Evolutionary conservation across 2,888 invertebrate genomes (phyloP), one percentile per base, ranked within the genome.

Genomic region (Cordilura impudica): DNA sequence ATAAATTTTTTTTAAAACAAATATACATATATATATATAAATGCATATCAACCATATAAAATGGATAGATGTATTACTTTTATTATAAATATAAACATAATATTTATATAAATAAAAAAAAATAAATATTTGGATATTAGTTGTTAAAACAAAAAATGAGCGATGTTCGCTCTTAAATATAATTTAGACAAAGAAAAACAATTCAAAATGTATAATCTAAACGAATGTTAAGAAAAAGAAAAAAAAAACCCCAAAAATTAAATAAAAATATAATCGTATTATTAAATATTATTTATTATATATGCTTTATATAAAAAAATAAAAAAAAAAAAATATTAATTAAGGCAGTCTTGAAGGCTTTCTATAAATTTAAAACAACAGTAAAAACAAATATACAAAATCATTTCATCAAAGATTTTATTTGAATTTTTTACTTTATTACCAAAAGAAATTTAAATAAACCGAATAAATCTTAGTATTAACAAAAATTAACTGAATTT

Each of bases 141-240:
- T 65, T 49, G 8, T 31, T 18, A 31, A 69, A 56, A 58, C 51
- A 43, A 54, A 71, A 70, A 56, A 82, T 87, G 84, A 87, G 87
- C 87, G 87, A 86, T 86, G 86, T 87, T 86, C 87, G 87, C 87
- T 87, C 85, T 84, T 84, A 84, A 85, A 86, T 84, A 49, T 61
- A 65, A 58, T 63, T 67, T 74, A 81, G 51, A 73, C 19, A 6
- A 29, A 67, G 39, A 43, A 82, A 79, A 31, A 60, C 12, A 8
- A 21, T 29, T 47, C 66, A 47, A 43, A 31, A 4, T 65, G n/a
- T 65, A 21, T 70, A 66, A 75, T 43, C 53, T 47, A 60, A 65
- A 65, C 54, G 4, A n/a, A 39, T n/a, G n/a, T 39, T 39, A 4
- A 4, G 3, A 4, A n/a, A 4, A 26, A 26, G 26, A 4, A 73